Conservation (phyloP, 2,888 invertebrate species). For the Balanococcus diminutus region DNA sequence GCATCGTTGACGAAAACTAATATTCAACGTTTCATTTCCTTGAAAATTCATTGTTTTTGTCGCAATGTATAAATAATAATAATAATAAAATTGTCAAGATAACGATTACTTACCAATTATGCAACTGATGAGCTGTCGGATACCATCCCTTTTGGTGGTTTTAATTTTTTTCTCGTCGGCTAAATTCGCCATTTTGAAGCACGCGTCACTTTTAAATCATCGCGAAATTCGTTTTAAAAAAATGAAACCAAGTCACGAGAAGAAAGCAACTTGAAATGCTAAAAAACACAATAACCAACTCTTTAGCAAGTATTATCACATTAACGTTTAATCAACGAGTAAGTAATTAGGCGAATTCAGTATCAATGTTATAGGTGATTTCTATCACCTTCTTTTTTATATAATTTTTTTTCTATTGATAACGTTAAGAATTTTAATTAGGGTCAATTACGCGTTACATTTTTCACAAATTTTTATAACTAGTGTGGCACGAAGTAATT, state of each 20-base stretch:
- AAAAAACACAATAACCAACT: neutral
- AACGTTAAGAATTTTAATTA: neutral
- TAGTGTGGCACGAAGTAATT: neutral
- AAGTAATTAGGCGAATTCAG: conserved; percentile 19
- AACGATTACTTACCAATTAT: conserved; percentile 28
- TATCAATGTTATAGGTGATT: conserved; percentile 17
- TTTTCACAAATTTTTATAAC: neutral
- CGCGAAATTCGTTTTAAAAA: neutral
- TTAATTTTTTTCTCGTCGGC: conserved; percentile 35
- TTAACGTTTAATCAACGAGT: conserved; percentile 6
- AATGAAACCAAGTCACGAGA: neutral
- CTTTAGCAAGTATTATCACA: neutral
- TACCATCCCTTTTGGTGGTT: conserved; percentile 25
- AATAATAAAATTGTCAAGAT: neutral
- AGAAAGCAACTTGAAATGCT: neutral
- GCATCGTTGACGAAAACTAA: neutral
- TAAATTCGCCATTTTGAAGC: neutral
- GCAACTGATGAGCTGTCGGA: conserved; percentile 22
- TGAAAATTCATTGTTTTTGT: neutral
- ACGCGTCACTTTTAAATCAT: conserved; percentile 26
- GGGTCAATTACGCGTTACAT: neutral
- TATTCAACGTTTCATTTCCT: neutral
- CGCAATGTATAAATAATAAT: neutral
- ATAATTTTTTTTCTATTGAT: neutral
- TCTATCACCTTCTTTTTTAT: neutral